Base-by-base conservation (phyloP, 2,888 invertebrate species). In the Hydroisotoma schaefferi region DNA sequence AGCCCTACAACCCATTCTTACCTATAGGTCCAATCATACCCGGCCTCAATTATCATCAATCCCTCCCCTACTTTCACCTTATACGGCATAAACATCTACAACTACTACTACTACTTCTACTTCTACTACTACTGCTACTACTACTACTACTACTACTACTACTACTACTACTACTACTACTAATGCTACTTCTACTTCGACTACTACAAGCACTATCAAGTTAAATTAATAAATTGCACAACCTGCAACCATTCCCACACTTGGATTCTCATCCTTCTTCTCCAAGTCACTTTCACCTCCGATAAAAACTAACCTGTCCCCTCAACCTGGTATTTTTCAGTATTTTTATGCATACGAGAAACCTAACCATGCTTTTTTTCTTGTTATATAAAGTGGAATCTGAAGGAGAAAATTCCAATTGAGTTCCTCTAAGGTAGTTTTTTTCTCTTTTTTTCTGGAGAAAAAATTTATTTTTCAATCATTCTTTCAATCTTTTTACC, bases 161-260 rank as follows among this genome's bases (percentile, higher is more conserved):
- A 20, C 33, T 5, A 8, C 25, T 51, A n/a, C n/a, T n/a, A n/a
- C n/a, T n/a, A n/a, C n/a, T n/a, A n/a, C n/a, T n/a, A n/a, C n/a
- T n/a, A 15, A 40, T 10, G 15, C 33, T 33, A 6, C 40, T 40
- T 15, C n/a, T 4, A 15, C 40, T 20, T 15, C 40, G n/a, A 20
- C 40, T 15, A 10, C 8, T n/a, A n/a, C 20, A 2, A 49, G 23
- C 23, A 18, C 49, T 53, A 53, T 57, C 55, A 59, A 56, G 25
- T 28, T 57, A 59, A 61, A 67, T 63, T 61, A 61, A 61, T 63
- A 67, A 63, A 63, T 63, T 61, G 56, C 58, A 55, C 63, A 61
- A 60, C 55, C 66, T 63, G 63, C 58, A 47, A 57, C 43, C 26
- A 59, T 56, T 55, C 59, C 59, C 55, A 59, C 53, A 56, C 59